Evolutionary conservation across 2,888 invertebrate genomes (phyloP).

Genomic region (Epinotia bilunana): DNA sequence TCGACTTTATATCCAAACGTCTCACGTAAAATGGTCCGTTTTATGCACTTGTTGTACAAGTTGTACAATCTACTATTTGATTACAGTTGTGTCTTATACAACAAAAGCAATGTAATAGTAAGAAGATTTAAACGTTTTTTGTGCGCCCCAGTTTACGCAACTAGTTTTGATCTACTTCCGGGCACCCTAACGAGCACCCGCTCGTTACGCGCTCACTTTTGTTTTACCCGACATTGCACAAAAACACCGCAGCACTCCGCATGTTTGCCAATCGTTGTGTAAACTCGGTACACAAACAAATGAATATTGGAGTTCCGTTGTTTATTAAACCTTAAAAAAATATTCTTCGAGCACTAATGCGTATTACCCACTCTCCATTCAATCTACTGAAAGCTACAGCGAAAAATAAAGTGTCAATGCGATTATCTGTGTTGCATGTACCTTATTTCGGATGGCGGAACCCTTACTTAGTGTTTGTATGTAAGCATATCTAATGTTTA

Average conservation of each 20-base stretch:
- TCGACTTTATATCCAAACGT: too few relatives aligned
- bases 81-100: too few relatives aligned
- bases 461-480: conserved; percentile 2
- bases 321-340: neutral
- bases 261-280: conserved; percentile 39
- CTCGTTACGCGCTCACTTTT: conserved; percentile 36
- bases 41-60: too few relatives aligned
- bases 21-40: too few relatives aligned
- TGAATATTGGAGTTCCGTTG: conserved; percentile 28
- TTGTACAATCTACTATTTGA: too few relatives aligned
- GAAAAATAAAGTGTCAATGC: neutral
- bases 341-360: neutral
- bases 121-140: too few relatives aligned
- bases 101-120: too few relatives aligned
- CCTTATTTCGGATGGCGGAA: conserved; percentile 8
- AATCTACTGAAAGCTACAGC: neutral
- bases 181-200: conserved; percentile 25
- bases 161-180: conserved; percentile 13
- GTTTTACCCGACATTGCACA: conserved; percentile 38
- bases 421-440: neutral
- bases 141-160: conserved; percentile 20
- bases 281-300: conserved; percentile 30
- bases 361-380: neutral
- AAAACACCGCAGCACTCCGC: conserved; percentile 29
- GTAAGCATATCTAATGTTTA: neutral